Conservation (phyloP, 2,888 invertebrate species). For the Willowsia nigromaculata region DNA sequence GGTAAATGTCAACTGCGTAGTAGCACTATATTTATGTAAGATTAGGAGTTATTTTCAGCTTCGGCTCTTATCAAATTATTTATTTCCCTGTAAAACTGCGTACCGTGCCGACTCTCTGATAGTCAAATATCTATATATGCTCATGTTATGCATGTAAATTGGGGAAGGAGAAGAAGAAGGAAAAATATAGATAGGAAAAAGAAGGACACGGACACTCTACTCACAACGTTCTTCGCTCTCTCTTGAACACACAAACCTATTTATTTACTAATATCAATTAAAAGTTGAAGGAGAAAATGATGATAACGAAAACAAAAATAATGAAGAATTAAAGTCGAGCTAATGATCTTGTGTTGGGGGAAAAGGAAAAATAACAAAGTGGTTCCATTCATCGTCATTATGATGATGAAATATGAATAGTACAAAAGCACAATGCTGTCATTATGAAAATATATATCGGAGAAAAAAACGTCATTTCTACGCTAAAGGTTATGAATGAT, state of each 20-base stretch:
- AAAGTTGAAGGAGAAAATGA: not conserved
- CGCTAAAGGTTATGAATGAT: too few species aligned
- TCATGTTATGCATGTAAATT: not conserved
- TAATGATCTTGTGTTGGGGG: not conserved
- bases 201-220: not conserved
- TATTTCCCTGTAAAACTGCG: not conserved
- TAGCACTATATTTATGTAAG: constrained; percentile 8
- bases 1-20: constrained; percentile 43
- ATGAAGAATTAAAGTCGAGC: not conserved
- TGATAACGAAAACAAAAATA: not conserved
- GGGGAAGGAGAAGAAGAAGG: not conserved
- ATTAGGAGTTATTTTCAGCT: constrained; percentile 27
- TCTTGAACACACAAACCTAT: not conserved
- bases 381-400: not conserved
- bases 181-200: not conserved
- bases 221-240: not conserved
- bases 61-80: not conserved
- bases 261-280: not conserved
- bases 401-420: not conserved
- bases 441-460: not conserved
- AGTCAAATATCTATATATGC: not conserved
- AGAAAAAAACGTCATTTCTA: not conserved
- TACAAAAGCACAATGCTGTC: not conserved
- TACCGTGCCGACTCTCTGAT: not conserved
- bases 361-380: not conserved